These are phyloP conservation scores for Lamproptera curius DNA, from an alignment of 2,888 invertebrate genomes.

Conservation along the genomic window DNA sequence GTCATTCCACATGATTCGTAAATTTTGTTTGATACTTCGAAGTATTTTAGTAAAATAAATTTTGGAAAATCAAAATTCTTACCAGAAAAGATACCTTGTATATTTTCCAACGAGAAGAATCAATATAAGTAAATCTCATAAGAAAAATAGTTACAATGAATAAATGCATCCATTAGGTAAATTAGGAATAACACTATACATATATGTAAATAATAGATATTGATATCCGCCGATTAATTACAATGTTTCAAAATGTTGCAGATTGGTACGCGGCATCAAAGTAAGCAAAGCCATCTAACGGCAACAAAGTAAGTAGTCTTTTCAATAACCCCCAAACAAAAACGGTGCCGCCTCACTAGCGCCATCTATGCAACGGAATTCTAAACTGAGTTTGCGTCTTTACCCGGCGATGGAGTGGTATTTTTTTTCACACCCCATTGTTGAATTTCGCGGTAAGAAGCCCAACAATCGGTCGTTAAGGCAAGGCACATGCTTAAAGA, in stretches of 20 bases:
- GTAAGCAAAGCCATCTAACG: slow-evolving; percentile 20
- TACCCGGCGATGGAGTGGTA: slow-evolving; percentile 7
- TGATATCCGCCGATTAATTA: not conserved
- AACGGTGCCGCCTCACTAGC: too few species aligned
- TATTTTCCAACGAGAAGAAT: too few species aligned
- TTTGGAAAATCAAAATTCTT: too few species aligned
- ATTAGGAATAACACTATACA: too few species aligned
- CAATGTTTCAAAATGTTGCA: slow-evolving; percentile 1
- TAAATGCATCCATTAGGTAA: too few species aligned
- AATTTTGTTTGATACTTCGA: too few species aligned
- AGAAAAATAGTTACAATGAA: too few species aligned
- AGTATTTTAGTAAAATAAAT: too few species aligned
- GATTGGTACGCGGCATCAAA: not conserved
- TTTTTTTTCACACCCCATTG: slow-evolving; percentile 15
- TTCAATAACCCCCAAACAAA: too few species aligned
- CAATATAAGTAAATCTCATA: slow-evolving; percentile 1
- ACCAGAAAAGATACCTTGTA: too few species aligned
- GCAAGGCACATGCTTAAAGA: slow-evolving; percentile 10
- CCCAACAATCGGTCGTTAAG: slow-evolving; percentile 16
- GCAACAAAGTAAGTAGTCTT: not conserved
- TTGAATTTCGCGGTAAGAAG: slow-evolving; percentile 10
- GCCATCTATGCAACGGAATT: slow-evolving; percentile 14
- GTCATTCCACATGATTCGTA: too few species aligned
- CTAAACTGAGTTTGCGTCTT: not conserved
- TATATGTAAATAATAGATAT: not conserved